Conservation (phyloP, 2,113 vertebrate species). For the Numenius arquata region DNA sequence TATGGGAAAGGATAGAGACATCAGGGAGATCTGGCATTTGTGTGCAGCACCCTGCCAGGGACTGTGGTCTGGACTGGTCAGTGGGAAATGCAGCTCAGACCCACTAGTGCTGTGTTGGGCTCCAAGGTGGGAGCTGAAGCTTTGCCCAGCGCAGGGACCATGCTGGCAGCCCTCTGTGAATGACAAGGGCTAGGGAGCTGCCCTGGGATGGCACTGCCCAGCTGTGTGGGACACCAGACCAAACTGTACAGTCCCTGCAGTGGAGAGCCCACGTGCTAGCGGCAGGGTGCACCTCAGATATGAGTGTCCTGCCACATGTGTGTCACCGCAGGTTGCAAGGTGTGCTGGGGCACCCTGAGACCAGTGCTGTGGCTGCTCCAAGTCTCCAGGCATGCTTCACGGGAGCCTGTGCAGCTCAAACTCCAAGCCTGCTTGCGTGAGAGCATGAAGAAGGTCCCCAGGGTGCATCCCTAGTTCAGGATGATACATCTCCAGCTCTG, state of each 20-base stretch:
- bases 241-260: not conserved
- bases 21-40: not conserved
- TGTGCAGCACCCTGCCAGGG: not conserved
- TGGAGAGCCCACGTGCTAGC: rapidly evolving
- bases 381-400: not conserved
- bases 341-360: not conserved
- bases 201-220: not conserved
- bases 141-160: not conserved
- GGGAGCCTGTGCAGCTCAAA: not conserved
- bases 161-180: not conserved
- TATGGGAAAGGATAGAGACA: not conserved
- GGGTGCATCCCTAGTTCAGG: not conserved
- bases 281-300: not conserved
- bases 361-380: not conserved
- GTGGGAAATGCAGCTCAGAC: not conserved
- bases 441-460: not conserved
- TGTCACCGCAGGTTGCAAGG: not conserved
- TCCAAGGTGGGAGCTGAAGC: not conserved
- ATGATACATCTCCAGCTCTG: not conserved
- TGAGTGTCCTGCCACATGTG: rapidly evolving
- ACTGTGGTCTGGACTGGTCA: not conserved
- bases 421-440: not conserved
- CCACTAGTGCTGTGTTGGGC: not conserved
- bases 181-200: not conserved
- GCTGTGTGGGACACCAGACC: rapidly evolving